A percentile compares a stretch with the other conserved stretches of the same genome.
These are phyloP conservation scores for Mycalesis mineus DNA, from an alignment of 2,888 invertebrate species.

Conservation along the genomic window DNA sequence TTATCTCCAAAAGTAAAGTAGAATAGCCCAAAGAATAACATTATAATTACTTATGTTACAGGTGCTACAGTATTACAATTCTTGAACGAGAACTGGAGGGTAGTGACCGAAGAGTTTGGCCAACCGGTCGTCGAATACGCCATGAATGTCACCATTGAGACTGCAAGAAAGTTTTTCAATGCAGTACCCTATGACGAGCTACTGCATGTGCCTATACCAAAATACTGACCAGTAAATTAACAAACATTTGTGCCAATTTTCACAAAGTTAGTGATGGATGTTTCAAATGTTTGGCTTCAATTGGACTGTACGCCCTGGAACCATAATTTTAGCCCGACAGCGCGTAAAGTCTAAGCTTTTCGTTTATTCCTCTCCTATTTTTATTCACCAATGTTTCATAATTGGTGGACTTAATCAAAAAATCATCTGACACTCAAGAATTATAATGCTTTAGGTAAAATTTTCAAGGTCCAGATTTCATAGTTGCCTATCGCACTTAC, in stretches of 20 bases:
- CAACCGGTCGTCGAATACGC: conserved; percentile 71
- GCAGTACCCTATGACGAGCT: conserved; percentile 70
- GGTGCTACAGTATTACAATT: conserved; percentile 69
- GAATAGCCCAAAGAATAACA: too few species aligned
- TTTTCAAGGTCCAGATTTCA: too few species aligned
- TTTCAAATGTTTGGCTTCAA: background rate
- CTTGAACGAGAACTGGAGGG: conserved; percentile 70
- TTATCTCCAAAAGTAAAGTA: too few species aligned
- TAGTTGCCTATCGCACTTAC: too few species aligned
- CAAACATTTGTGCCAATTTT: conserved; percentile 1
- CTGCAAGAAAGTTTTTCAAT: conserved; percentile 66
- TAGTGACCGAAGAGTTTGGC: conserved; percentile 70
- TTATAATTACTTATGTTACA: conserved; percentile 41
- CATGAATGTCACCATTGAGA: conserved; percentile 63
- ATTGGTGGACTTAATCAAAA: too few species aligned
- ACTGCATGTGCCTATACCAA: conserved; percentile 65
- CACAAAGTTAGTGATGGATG: background rate
- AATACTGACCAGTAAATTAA: conserved; percentile 42
- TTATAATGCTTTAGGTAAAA: too few species aligned
- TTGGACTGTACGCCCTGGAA: background rate
- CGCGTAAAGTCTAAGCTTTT: too few species aligned
- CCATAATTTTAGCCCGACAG: too few species aligned
- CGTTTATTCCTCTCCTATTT: too few species aligned
- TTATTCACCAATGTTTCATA: too few species aligned
- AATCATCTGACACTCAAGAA: too few species aligned